Conservation (phyloP, 2,888 invertebrate species). For the Metallyticus violacea region DNA sequence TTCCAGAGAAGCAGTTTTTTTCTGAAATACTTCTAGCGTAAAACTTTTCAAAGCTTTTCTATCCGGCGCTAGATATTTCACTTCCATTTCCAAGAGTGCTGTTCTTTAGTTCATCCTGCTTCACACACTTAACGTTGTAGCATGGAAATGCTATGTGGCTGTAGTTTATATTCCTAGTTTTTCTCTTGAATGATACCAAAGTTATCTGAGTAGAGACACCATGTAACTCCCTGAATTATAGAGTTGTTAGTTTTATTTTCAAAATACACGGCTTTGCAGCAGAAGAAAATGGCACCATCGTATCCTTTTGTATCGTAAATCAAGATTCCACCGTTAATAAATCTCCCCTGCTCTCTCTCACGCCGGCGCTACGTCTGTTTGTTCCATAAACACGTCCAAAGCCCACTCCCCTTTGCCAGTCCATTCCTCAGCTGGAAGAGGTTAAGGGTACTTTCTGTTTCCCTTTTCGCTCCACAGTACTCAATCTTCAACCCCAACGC, state of each 20-base stretch:
- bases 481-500: not conserved
- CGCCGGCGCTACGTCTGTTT: not conserved
- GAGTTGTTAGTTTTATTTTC: not conserved
- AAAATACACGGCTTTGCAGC: not conserved
- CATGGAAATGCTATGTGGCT: not conserved
- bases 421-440: not conserved
- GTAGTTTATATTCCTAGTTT: not conserved
- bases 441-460: not conserved
- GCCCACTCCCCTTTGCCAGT: not conserved
- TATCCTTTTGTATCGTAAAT: not conserved
- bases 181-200: not conserved
- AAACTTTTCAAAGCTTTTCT: not conserved
- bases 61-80: no score
- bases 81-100: no score
- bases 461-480: no score
- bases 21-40: not conserved
- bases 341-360: not conserved
- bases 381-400: not conserved
- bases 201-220: not conserved
- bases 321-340: not conserved
- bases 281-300: not conserved
- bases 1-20: not conserved
- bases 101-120: not conserved
- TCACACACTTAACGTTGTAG: not conserved
- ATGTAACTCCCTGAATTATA: not conserved